phyloP scores from a whole-genome alignment of 2,888 invertebrate genomes.

The Spodoptera littoralis region DNA sequence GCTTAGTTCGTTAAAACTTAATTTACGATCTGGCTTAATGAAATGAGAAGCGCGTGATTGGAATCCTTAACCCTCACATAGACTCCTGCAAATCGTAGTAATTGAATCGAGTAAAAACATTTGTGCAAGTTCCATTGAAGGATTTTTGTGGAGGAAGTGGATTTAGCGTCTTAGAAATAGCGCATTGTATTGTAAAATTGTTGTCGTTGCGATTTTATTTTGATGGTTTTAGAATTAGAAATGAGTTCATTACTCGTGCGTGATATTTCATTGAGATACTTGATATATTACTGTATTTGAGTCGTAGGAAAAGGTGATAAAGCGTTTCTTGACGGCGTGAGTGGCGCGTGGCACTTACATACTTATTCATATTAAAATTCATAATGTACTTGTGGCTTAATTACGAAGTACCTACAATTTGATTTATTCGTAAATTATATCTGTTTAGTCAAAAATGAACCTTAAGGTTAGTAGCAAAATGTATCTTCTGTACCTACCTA shows the following conservation, averaged over 20 bases:
- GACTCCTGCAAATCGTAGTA: background rate
- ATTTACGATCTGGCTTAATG: constrained; percentile 55
- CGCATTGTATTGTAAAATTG: constrained; percentile 11
- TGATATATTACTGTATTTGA: constrained; percentile 9
- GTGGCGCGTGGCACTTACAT: too few relatives aligned
- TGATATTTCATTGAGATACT: constrained; percentile 41
- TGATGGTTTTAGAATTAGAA: constrained; percentile 12
- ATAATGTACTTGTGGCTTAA: too few relatives aligned
- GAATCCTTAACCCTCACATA: constrained; percentile 37
- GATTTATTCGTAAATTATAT: too few relatives aligned
- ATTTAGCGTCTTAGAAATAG: background rate
- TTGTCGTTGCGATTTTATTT: background rate
- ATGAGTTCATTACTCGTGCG: constrained; percentile 46
- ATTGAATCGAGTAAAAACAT: background rate
- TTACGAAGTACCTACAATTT: too few relatives aligned
- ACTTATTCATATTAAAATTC: too few relatives aligned
- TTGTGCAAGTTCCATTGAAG: constrained; percentile 8
- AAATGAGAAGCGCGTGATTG: constrained; percentile 53
- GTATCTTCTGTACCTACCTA: too few relatives aligned
- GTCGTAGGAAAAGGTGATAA: constrained; percentile 5
- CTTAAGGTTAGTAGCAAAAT: too few relatives aligned
- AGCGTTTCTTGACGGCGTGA: background rate
- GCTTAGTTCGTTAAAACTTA: constrained; percentile 50
- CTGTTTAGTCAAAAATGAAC: too few relatives aligned
- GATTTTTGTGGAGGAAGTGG: background rate